Evolutionary conservation across 1,140 invertebrate species (phyloP), one percentile per base, ranked within the genome.

Genomic region (Drosophila nigromelanica): DNA sequence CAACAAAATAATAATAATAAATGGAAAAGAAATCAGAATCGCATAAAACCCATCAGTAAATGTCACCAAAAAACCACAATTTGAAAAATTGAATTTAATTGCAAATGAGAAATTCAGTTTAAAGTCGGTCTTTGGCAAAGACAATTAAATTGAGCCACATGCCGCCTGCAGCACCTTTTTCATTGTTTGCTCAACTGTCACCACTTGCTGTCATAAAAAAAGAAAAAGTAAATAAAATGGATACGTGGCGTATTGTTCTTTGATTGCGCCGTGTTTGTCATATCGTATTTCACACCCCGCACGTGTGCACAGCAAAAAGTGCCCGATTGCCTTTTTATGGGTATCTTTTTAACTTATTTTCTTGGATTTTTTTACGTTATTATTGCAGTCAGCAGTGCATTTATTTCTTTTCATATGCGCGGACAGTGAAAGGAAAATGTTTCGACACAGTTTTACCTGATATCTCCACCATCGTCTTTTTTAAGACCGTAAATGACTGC

Each of bases 251-350:
- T 47, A 35, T 50, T 40, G 70, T 40, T 55, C 70, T 67, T 68
- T 73, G 47, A 72, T 60, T 73, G 63, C 42, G 33, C 40, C 48
- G 47, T 67, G 64, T 77, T 77, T 77, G 67, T 55, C 58, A 71
- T 85, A 71, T 85, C 61, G 69, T 70, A 78, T 85, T 85, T 87
- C 74, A 81, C 81, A 80, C 81, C 64, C 62, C 59, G 14, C 54
- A 18, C 61, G 43, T 68, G 58, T 59, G 21, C 47, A 18, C 61
- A 40, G 42, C 39, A 55, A 76, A 76, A 76, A 69, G 15, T 60
- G 35, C 55, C 35, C 67, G 70, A 67, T 43, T 67, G 48, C 33
- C 42, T 55, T 68, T 50, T 21, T 72, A n/a, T 45, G 37, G 58
- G 52, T 24, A 39, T 12, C 8, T 55, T 37, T 55, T 39, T 35